Conservation (phyloP, 2,797 vertebrate species). For the Scolopax bukidnonensis region DNA sequence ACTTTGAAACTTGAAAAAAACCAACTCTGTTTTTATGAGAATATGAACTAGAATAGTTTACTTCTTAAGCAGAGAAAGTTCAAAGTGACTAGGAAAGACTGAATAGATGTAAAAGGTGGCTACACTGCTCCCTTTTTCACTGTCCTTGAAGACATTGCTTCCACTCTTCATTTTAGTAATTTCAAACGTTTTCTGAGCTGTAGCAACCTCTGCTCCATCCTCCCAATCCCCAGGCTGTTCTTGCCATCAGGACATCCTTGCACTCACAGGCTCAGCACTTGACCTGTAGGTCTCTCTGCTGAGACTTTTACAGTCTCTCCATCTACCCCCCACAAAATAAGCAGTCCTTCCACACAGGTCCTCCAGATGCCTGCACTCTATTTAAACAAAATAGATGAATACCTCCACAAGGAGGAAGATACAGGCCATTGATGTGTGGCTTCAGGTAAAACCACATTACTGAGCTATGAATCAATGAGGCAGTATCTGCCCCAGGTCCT, state of each 20-base stretch:
- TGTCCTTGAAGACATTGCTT: neutral
- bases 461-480: neutral
- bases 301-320: neutral
- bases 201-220: neutral
- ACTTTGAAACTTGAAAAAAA: neutral
- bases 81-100: neutral
- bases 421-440: accelerated
- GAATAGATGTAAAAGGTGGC: neutral
- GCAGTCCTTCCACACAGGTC: accelerated
- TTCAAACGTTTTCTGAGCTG: neutral
- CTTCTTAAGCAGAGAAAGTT: neutral
- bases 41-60: neutral
- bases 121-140: neutral
- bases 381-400: neutral
- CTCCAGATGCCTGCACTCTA: neutral
- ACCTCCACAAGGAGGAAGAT: neutral
- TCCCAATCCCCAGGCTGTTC: neutral
- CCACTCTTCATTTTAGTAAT: neutral
- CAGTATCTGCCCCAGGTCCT: neutral
- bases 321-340: neutral
- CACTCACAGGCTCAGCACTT: neutral
- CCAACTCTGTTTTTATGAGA: neutral
- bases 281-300: neutral
- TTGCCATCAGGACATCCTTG: neutral
- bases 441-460: accelerated